Base-by-base conservation (phyloP, 2,888 invertebrate genomes). In the Chymomyza amoena region DNA sequence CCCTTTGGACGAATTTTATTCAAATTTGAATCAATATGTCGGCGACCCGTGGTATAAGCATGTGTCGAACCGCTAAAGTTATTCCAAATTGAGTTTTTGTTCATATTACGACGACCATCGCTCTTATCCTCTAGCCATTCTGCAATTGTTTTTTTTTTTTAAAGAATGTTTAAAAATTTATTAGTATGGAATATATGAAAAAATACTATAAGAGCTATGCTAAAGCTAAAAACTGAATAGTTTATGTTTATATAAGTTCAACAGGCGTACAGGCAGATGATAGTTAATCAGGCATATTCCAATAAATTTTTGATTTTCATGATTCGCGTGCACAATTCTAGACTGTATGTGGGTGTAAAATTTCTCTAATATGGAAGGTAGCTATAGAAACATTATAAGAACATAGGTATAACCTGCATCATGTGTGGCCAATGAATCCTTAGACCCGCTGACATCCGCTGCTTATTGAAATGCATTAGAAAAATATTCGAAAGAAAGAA, bases 381-480 rank as follows among this genome's bases (percentile, higher is more conserved):
- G 4, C 2, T 1, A 7, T 36, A 36, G 36, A 36, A 7, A 36
- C 13, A 13, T 45, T 13, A 45, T 45, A 45, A 13, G 39, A 45
- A 45, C 13, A 45, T 45, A 45, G 39, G 10, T 45, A 45, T 93
- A 94, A 95, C 95, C 95, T 95, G 95, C 95, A 93, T 95, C 95
- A 93, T 95, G 95, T 81, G 95, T 95, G 92, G 95, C 95, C 92
- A 95, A 94, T 85, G 95, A 95, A 92, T 95, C 95, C 93, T 95
- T 94, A 89, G 95, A 95, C 92, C 95, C 95, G 94, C 95, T 95
- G 92, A 95, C 94, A 93, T 95, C 95, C 92, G 95, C 95, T 95
- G 90, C 86, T 88, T 89, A 79, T n/a, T 80, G 78, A 87, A 87
- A 89, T 87, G 89, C 90, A 90, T 90, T 87, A 88, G 69, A 72